Conservation (phyloP, 2,113 vertebrate species). For the Chunga burmeisteri region DNA sequence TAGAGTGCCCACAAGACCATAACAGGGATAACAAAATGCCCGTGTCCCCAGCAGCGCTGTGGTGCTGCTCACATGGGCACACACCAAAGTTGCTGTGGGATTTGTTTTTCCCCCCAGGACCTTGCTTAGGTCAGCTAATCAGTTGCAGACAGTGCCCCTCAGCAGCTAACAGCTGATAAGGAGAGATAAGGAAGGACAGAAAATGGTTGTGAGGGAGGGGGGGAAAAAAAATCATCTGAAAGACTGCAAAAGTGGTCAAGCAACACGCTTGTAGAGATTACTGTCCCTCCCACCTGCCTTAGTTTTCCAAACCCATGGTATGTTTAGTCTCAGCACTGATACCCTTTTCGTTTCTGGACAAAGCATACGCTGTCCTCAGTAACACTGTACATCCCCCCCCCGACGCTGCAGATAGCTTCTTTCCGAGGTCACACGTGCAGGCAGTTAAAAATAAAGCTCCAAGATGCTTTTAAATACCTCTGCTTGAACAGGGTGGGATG, state of each 20-base stretch:
- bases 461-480: not conserved
- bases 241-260: not conserved
- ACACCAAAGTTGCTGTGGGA: not conserved
- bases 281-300: not conserved
- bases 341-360: constrained; percentile 47
- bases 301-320: not conserved
- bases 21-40: not conserved
- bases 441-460: constrained; percentile 38
- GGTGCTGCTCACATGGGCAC: not conserved
- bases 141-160: not conserved
- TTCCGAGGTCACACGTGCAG: constrained; percentile 4
- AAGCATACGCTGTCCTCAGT: constrained; percentile 44
- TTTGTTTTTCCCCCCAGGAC: not conserved
- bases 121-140: constrained; percentile 26
- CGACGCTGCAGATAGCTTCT: not conserved
- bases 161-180: constrained; percentile 13
- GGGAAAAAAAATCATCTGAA: not conserved
- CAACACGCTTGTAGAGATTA: not conserved
- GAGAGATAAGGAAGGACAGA: not conserved
- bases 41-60: not conserved
- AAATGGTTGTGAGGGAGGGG: not conserved
- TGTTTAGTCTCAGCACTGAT: constrained; percentile 63
- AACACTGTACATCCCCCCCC: not conserved
- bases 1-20: not conserved
- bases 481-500: not conserved